Percentiles rank a stretch among this genome's conserved stretches.
These are phyloP conservation scores for Argyresthia goedartella DNA, from an alignment of 2,888 invertebrate genomes.

Conservation along the genomic window DNA sequence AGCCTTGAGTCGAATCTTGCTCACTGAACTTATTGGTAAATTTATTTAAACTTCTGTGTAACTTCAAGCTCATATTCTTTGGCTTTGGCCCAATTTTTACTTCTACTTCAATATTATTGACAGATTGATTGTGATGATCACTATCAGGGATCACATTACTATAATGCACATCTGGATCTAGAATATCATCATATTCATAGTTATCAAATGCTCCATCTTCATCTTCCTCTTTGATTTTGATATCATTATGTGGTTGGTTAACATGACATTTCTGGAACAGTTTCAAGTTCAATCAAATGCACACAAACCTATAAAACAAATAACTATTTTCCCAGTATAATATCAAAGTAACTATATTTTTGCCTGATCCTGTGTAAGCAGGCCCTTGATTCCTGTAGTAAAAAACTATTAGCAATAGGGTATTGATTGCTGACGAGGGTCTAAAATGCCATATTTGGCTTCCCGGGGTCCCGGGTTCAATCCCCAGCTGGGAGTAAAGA, in stretches of 20 bases:
- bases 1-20: neutral
- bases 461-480: no score
- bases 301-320: neutral
- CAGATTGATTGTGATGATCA: neutral
- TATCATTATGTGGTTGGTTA: no score
- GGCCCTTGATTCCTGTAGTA: no score
- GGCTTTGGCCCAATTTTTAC: neutral
- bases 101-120: neutral
- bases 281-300: neutral
- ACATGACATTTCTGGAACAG: neutral
- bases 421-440: no score
- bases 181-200: no score
- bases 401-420: no score
- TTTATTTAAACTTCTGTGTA: neutral
- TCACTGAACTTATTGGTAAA: neutral
- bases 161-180: no score
- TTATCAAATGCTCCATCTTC: no score
- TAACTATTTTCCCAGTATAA: neutral
- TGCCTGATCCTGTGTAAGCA: no score
- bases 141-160: neutral
- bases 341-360: neutral
- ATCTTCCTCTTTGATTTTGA: no score
- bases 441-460: no score
- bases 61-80: neutral
- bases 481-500: no score